Conservation (phyloP, 1,140 invertebrate species). For the Agraylea sexmaculata region DNA sequence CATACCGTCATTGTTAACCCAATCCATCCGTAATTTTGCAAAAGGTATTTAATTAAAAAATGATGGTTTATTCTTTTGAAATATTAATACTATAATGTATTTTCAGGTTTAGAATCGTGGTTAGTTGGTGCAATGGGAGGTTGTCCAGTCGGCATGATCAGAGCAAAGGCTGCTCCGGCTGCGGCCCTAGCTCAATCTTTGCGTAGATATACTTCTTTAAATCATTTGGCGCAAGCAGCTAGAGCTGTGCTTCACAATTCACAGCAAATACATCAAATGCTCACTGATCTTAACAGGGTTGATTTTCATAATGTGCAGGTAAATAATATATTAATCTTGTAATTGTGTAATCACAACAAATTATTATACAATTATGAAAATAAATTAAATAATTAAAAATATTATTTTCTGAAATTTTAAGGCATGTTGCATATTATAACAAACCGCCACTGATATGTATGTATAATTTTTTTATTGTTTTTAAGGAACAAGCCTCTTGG, state of each 20-base stretch:
- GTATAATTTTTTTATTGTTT: conserved; percentile 19
- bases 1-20: conserved; percentile 87
- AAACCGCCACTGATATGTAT: background rate
- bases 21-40: conserved; percentile 43
- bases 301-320: conserved; percentile 94
- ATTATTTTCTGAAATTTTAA: too few species aligned
- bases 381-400: too few species aligned
- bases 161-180: conserved; percentile 76
- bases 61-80: background rate
- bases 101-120: conserved; percentile 68
- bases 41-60: conserved; percentile 21
- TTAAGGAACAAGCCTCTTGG: conserved; percentile 77
- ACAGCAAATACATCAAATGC: conserved; percentile 88
- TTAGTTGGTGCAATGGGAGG: conserved; percentile 76
- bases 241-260: conserved; percentile 92
- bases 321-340: conserved; percentile 2
- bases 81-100: background rate
- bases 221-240: conserved; percentile 90
- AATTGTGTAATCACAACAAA: too few species aligned
- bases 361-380: too few species aligned
- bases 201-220: conserved; percentile 93
- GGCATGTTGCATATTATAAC: background rate
- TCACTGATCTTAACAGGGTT: conserved; percentile 91
- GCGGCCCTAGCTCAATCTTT: conserved; percentile 90
- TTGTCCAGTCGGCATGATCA: conserved; percentile 71